These are phyloP conservation scores for Ditylenchus weischeri DNA, from an alignment of 2,888 invertebrate genomes.

Conservation along the genomic window DNA sequence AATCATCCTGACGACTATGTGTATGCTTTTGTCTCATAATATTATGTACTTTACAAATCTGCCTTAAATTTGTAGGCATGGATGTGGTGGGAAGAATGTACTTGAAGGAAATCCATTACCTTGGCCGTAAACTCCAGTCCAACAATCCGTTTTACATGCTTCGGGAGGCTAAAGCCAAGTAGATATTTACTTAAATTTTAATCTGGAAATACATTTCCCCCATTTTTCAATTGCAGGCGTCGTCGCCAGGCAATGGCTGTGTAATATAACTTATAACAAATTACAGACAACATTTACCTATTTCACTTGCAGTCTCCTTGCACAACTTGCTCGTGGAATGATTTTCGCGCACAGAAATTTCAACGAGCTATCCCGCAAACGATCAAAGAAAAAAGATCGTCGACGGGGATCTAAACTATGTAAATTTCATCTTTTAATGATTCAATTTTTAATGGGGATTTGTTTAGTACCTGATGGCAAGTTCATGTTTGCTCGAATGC, in stretches of 20 bases:
- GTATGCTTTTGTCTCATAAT: conserved; percentile 25
- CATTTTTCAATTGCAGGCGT: conserved; percentile 34
- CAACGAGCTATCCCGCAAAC: conserved; percentile 49
- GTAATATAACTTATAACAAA: too few relatives aligned
- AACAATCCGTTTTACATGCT: conserved; percentile 57
- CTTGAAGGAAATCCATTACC: conserved; percentile 56
- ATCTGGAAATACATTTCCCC: not conserved
- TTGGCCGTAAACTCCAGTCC: conserved; percentile 55
- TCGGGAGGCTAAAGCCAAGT: conserved; percentile 55
- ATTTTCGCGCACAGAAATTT: conserved; percentile 57
- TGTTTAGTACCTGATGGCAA: conserved; percentile 53
- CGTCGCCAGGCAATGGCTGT: conserved; percentile 54
- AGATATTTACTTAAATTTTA: not conserved
- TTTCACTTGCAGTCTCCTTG: conserved; percentile 39
- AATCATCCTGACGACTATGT: conserved; percentile 57
- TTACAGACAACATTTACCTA: too few relatives aligned
- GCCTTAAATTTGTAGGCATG: too few relatives aligned
- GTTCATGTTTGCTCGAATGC: conserved; percentile 56
- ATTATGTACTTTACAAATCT: not conserved
- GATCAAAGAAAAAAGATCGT: conserved; percentile 46
- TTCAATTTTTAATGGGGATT: conserved; percentile 4
- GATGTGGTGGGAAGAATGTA: conserved; percentile 58
- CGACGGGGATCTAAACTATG: conserved; percentile 50
- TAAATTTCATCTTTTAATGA: conserved; percentile 32
- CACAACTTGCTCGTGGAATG: conserved; percentile 56